A percentile compares a stretch with the other conserved stretches of the same genome.
Conservation (phyloP, 2,113 vertebrate species). For the Nicator chloris region DNA sequence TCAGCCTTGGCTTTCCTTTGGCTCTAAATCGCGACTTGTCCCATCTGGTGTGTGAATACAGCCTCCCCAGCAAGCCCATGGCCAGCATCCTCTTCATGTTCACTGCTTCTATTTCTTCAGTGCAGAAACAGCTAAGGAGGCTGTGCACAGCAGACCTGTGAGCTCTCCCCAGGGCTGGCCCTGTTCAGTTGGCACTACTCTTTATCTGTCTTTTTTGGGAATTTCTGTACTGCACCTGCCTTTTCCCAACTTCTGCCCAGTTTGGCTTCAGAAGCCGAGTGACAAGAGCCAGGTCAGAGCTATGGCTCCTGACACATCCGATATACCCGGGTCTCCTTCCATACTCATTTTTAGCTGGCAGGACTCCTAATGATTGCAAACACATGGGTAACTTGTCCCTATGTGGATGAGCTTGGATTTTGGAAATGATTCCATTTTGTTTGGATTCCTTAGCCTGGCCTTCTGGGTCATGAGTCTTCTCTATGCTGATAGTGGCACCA, state of each 20-base stretch:
- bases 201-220: background rate
- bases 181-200: no score
- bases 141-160: background rate
- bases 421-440: background rate
- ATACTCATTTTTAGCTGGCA: background rate
- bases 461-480: background rate
- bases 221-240: background rate
- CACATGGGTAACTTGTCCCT: background rate
- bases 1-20: background rate
- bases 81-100: accelerated
- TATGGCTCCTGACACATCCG: accelerated
- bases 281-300: background rate
- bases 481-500: background rate
- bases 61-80: accelerated
- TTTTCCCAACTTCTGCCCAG: background rate
- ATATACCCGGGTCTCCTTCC: background rate
- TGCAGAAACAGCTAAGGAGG: accelerated
- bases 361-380: background rate
- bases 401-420: background rate
- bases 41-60: background rate
- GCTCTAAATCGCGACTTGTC: background rate
- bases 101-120: background rate
- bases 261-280: background rate
- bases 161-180: background rate
- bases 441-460: background rate